Evolutionary conservation across 2,797 vertebrate species (phyloP), one percentile per base, ranked within the genome.

Genomic region (Onychomys arenicola): DNA sequence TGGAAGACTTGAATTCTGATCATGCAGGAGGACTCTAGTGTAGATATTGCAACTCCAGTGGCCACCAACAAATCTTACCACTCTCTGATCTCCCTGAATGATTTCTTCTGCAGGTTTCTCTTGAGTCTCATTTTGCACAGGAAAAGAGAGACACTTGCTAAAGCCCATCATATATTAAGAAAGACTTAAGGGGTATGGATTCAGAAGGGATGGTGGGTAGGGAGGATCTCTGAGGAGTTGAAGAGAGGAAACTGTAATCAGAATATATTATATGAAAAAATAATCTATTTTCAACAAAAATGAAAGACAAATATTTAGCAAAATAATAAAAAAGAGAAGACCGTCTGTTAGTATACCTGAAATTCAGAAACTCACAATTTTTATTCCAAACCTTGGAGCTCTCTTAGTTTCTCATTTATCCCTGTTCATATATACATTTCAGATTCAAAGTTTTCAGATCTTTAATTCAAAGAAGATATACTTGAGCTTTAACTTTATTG

Each of bases 121-220:
- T 71, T 71, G 19, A 71, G 17, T 71, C n/a, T 37, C n/a, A 21
- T 37, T 71, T 37, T 19, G 3, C 8, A 2, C n/a, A 71, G 16
- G 7, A 37, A 37, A 71, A 10, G 19, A n/a, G 1, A 23, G 19
- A 71, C 8, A 71, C 8, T 37, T 73, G 34, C 34, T 69, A 2
- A 69, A n/a, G 67, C 13, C 16, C 32, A 69, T n/a, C 16, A 69
- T 34, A 69, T 69, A 69, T n/a, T 69, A 17, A 69, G 14, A 67
- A 14, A 69, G 32, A 34, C 67, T 34, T n/a, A 69, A 34, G n/a
- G 16, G 3, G 7, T 69, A 19, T 69, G 6, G 34, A 69, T n/a
- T 69, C 34, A 13, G 16, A n/a, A 34, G 7, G 34, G 2, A 8
- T 14, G 6, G 2, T 2, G n/a, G 16, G 17, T 34, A 19, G 5